These are phyloP conservation scores for Drosophila nikananu DNA, from an alignment of 1,140 invertebrate genomes.

Conservation along the genomic window DNA sequence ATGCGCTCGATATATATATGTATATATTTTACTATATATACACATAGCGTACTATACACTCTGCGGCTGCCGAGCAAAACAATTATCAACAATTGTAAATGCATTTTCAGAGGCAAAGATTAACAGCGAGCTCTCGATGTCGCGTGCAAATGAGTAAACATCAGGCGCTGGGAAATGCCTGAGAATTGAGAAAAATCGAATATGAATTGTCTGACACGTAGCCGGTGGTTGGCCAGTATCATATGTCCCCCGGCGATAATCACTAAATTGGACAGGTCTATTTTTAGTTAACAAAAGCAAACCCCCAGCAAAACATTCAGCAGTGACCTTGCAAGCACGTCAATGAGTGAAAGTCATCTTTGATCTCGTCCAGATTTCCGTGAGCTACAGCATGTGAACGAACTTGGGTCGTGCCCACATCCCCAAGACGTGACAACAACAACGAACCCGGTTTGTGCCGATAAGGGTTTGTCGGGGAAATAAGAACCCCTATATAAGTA, in stretches of 20 bases:
- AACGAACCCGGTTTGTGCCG: neutral
- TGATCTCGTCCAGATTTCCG: conserved; percentile 38
- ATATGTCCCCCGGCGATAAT: conserved; percentile 25
- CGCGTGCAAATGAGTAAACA: conserved; percentile 46
- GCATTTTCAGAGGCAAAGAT: conserved; percentile 25
- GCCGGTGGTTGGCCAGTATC: conserved; percentile 13
- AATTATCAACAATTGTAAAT: conserved; percentile 29
- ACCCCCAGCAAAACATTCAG: conserved; percentile 37
- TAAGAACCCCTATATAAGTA: conserved; percentile 21
- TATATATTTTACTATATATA: conserved; percentile 13
- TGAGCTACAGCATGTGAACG: conserved; percentile 34
- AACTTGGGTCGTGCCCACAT: conserved; percentile 34
- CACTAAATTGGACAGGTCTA: conserved; percentile 45
- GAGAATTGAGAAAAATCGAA: conserved; percentile 3
- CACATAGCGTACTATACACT: neutral
- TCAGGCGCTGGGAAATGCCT: conserved; percentile 15
- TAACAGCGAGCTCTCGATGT: conserved; percentile 13
- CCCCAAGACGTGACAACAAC: conserved; percentile 44
- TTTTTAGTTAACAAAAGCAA: conserved; percentile 43
- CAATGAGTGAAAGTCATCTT: conserved; percentile 45
- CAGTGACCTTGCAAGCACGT: conserved; percentile 38
- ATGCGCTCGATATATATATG: conserved; percentile 3
- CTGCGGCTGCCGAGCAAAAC: conserved; percentile 14
- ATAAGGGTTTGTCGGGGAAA: conserved; percentile 25
- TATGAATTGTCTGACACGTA: conserved; percentile 10